phyloP scores from a whole-genome alignment of 2,113 vertebrate species.

The Aptenodytes forsteri region DNA sequence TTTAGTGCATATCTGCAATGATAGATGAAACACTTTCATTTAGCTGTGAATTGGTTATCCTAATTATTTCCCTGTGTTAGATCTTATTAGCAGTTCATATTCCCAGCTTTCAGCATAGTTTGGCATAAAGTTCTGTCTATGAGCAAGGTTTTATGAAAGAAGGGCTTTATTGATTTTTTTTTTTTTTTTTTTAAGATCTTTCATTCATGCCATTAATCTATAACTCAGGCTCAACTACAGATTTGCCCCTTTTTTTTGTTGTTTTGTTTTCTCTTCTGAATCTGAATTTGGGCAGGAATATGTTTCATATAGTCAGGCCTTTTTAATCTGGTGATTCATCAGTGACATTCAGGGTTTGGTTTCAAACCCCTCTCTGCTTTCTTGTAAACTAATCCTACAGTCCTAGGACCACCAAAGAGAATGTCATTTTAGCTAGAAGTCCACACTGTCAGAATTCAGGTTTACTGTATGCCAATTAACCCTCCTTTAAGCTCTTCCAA shows the following conservation, averaged over 20 bases:
- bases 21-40: background rate
- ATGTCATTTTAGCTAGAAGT: conserved; percentile 45
- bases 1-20: background rate
- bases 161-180: background rate
- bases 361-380: conserved; percentile 33
- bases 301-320: conserved; percentile 13
- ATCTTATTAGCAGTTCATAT: background rate
- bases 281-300: conserved; percentile 7
- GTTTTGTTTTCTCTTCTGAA: conserved; percentile 11
- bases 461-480: conserved; percentile 51
- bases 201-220: background rate
- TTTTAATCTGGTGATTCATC: conserved; percentile 32
- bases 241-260: background rate
- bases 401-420: conserved; percentile 50
- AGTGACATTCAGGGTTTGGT: background rate
- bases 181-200: background rate
- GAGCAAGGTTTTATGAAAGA: background rate
- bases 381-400: conserved; percentile 45
- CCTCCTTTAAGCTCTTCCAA: conserved; percentile 47
- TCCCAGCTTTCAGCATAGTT: background rate
- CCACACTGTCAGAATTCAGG: conserved; percentile 7
- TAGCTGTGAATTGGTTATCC: background rate
- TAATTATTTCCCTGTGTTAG: background rate
- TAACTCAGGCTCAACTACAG: background rate
- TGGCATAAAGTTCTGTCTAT: background rate